These are phyloP conservation scores for Diplosoma virens DNA, from an alignment of 23 tunicate genomes.

Conservation along the genomic window DNA sequence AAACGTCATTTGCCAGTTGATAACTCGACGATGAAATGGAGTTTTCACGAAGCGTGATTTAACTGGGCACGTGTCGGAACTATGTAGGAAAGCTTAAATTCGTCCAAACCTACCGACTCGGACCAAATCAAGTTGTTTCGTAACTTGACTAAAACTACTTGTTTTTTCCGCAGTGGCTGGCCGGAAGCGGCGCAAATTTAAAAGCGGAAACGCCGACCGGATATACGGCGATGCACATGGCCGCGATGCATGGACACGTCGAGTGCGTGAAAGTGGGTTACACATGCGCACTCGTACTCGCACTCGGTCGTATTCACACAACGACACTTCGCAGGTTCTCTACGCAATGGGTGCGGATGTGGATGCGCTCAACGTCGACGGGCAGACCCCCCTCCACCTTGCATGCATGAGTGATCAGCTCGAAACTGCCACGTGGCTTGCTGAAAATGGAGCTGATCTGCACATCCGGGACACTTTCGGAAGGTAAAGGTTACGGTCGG, in stretches of 20 bases:
- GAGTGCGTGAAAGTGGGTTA: conserved; percentile 56
- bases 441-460: conserved; percentile 42
- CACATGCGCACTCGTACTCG: too few species aligned
- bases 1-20: too few species aligned
- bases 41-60: too few species aligned
- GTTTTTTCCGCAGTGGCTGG: conserved; percentile 71
- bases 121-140: too few species aligned
- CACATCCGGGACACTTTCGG: conserved; percentile 26
- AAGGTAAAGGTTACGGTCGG: conserved; percentile 24
- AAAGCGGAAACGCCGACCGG: conserved; percentile 80
- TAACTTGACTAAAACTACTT: too few species aligned
- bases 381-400: conserved; percentile 69
- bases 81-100: too few species aligned
- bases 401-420: conserved; percentile 66
- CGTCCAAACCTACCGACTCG: too few species aligned
- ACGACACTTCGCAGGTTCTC: too few species aligned
- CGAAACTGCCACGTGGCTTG: conserved; percentile 72
- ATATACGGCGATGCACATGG: conserved; percentile 87
- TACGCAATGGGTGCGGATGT: conserved; percentile 53
- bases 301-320: too few species aligned
- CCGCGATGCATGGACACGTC: conserved; percentile 83
- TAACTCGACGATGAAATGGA: too few species aligned
- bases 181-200: conserved; percentile 35
- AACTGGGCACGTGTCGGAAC: too few species aligned
- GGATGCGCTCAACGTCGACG: conserved; percentile 56